Evolutionary conservation across 2,113 vertebrate genomes (phyloP).

Genomic region (Pelmatolapia mariae): DNA sequence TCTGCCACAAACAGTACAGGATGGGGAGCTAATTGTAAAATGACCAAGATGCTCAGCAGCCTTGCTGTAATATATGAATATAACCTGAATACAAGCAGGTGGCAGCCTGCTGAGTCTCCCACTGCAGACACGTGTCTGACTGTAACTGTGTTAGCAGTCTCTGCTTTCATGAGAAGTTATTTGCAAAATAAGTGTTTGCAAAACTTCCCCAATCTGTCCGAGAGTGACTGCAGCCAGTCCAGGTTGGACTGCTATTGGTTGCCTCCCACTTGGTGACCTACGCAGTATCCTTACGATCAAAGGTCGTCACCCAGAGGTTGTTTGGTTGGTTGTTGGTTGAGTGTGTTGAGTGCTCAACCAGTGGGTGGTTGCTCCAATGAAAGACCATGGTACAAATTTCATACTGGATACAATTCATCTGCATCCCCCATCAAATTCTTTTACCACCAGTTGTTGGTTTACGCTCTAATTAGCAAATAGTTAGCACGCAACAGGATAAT

Average conservation of each 20-base stretch:
- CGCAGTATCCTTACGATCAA: background rate
- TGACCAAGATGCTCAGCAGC: background rate
- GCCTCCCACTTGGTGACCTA: background rate
- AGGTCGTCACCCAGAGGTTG: background rate
- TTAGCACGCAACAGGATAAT: background rate
- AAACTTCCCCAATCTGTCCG: background rate
- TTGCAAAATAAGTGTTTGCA: background rate
- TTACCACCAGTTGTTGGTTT: background rate
- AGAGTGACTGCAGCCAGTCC: background rate
- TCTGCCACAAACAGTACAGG: background rate
- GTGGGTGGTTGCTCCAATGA: background rate
- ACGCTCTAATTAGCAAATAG: background rate
- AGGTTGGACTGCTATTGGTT: background rate
- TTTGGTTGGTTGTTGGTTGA: background rate
- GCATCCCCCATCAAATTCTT: background rate
- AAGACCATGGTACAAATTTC: background rate
- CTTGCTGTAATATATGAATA: background rate
- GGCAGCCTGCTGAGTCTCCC: background rate
- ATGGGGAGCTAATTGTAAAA: background rate
- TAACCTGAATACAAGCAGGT: background rate
- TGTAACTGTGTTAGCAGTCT: background rate
- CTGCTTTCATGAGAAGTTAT: background rate
- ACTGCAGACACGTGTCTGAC: background rate
- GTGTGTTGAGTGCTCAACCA: background rate
- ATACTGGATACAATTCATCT: background rate